These are phyloP conservation scores for Carassius auratus DNA, from an alignment of 2,113 vertebrate species.

Conservation along the genomic window DNA sequence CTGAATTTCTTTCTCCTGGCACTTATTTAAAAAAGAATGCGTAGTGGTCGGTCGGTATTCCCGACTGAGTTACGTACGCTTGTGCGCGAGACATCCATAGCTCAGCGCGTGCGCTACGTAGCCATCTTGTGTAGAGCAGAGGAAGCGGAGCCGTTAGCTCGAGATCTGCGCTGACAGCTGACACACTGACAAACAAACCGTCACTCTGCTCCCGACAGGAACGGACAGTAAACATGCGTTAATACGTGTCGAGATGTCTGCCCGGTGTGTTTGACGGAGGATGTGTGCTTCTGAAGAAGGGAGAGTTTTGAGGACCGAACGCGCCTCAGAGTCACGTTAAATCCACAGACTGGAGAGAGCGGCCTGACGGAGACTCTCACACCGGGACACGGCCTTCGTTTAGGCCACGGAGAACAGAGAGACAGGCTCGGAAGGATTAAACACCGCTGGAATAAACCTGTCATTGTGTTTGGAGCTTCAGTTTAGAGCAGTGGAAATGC, in stretches of 20 bases:
- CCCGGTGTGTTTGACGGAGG: slow-evolving; percentile 73
- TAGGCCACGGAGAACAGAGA: slow-evolving; percentile 22
- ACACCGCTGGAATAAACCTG: slow-evolving; percentile 53
- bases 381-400: slow-evolving; percentile 56
- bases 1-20: not conserved
- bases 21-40: not conserved
- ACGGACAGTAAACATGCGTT: not conserved
- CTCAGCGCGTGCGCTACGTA: slow-evolving; percentile 65
- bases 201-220: slow-evolving; percentile 3
- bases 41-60: slow-evolving; percentile 35
- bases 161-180: slow-evolving; percentile 44
- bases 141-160: slow-evolving; percentile 65
- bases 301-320: slow-evolving; percentile 66
- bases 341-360: slow-evolving; percentile 65
- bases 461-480: slow-evolving; percentile 27
- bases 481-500: not conserved
- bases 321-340: slow-evolving; percentile 66
- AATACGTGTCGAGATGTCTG: slow-evolving; percentile 65
- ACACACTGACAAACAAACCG: slow-evolving; percentile 53
- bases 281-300: slow-evolving; percentile 57
- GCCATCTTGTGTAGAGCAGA: slow-evolving; percentile 73
- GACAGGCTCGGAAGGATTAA: slow-evolving; percentile 55
- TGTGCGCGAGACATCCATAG: slow-evolving; percentile 62
- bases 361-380: slow-evolving; percentile 67
- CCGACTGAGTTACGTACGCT: slow-evolving; percentile 23